These are phyloP conservation scores for Cyanoramphus novaezelandiae DNA, from an alignment of 2,113 vertebrate species.

Conservation along the genomic window DNA sequence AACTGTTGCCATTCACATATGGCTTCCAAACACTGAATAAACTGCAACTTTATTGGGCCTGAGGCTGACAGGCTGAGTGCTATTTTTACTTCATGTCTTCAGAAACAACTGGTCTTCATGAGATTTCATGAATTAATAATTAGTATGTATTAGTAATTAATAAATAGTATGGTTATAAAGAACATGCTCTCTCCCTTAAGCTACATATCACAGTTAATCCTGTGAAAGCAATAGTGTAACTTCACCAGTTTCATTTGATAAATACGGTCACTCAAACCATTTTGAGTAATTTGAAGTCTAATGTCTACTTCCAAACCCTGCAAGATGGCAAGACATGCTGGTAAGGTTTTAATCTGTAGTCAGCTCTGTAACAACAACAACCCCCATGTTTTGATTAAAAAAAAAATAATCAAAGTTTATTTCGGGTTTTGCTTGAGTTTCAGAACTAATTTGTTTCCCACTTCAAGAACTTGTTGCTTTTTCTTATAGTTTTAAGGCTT, in stretches of 20 bases:
- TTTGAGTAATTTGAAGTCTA: background rate
- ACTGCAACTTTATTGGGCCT: background rate
- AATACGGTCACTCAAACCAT: background rate
- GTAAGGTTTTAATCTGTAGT: background rate
- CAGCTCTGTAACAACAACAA: background rate
- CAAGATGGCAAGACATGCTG: background rate
- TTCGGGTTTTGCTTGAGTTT: background rate
- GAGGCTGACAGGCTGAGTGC: background rate
- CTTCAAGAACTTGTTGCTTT: background rate
- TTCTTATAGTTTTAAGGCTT: background rate
- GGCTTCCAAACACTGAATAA: background rate
- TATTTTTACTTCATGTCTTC: background rate
- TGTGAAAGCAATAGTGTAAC: background rate
- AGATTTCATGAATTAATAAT: background rate
- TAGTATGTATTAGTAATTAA: background rate
- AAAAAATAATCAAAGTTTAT: background rate
- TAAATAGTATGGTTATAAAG: background rate
- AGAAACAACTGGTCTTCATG: background rate
- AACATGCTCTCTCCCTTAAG: background rate
- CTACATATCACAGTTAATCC: background rate
- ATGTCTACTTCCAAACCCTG: background rate
- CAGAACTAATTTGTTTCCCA: background rate
- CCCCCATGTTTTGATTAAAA: background rate
- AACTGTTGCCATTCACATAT: background rate
- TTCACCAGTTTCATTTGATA: background rate